Conservation (phyloP, 2,888 invertebrate species). For the Enoplolaimus lenunculus region DNA sequence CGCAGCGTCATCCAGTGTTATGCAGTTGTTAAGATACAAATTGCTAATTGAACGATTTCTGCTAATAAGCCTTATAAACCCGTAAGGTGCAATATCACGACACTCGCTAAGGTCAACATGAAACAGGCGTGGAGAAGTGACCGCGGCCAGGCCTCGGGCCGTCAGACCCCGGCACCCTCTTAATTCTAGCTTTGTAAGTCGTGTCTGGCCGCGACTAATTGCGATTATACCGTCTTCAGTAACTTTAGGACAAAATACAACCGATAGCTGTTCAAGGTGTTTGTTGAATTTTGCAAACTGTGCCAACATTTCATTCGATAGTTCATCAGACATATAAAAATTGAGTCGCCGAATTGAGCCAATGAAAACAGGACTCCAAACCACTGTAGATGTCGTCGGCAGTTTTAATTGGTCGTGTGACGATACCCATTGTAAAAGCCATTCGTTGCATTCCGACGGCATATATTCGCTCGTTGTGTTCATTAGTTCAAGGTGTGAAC, state of each 20-base stretch:
- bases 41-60: conserved; percentile 32
- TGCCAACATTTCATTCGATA: conserved; percentile 28
- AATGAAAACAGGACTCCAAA: conserved; percentile 31
- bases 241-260: conserved; percentile 35
- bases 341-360: conserved; percentile 29
- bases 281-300: conserved; percentile 28
- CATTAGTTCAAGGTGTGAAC: not conserved
- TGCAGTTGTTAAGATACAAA: conserved; percentile 35
- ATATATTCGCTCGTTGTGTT: not conserved
- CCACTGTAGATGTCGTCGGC: conserved; percentile 19
- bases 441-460: conserved; percentile 14
- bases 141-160: conserved; percentile 28
- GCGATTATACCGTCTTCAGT: conserved; percentile 28
- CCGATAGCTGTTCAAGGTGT: conserved; percentile 29
- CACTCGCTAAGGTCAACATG: conserved; percentile 37
- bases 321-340: conserved; percentile 31
- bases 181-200: conserved; percentile 13
- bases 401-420: conserved; percentile 19
- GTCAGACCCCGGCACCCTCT: conserved; percentile 29
- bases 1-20: conserved; percentile 34
- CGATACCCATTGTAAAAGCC: conserved; percentile 20
- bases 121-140: conserved; percentile 29
- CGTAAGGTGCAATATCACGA: conserved; percentile 29
- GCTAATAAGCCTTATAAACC: no score
- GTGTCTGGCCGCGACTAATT: conserved; percentile 7